Conservation (phyloP, 92 coral and sea anemone species). For the Parazoanthus swiftii region DNA sequence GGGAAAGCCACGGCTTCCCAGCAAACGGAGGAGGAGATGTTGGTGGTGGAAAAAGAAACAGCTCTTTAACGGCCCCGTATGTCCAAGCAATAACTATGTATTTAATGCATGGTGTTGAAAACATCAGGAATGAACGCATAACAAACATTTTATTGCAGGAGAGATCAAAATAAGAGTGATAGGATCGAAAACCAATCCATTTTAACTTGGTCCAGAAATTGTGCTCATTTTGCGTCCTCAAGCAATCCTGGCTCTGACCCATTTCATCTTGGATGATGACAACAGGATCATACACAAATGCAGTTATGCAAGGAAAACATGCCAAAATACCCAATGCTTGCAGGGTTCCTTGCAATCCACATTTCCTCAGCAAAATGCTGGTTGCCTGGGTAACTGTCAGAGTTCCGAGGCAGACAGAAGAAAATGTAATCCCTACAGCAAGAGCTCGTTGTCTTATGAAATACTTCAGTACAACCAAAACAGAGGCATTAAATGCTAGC, state of each 20-base stretch:
- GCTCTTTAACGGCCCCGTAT: no score
- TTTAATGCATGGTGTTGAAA: no score
- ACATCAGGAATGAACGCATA: no score
- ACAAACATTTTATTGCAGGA: no score
- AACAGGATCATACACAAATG: constrained; percentile 28
- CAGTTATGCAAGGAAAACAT: constrained; percentile 12
- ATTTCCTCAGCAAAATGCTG: constrained; percentile 7
- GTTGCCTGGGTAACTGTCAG: constrained; percentile 31
- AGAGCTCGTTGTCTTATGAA: constrained; percentile 16
- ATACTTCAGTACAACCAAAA: constrained; percentile 30
- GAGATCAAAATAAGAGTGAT: no score
- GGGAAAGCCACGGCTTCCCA: background rate
- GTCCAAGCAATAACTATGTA: no score
- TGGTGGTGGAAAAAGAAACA: background rate
- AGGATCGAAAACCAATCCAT: constrained; percentile 1
- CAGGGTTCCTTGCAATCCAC: constrained; percentile 19
- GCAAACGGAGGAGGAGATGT: background rate
- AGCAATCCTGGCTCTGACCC: background rate
- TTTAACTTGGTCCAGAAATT: constrained; percentile 5
- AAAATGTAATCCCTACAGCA: constrained; percentile 32
- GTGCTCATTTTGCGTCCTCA: background rate
- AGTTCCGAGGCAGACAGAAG: constrained; percentile 43
- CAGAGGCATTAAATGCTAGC: constrained; percentile 37
- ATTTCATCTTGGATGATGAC: background rate
- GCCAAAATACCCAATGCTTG: constrained; percentile 35